These are phyloP conservation scores for Helicorthomorpha holstii DNA, from an alignment of 1,140 invertebrate genomes.

Conservation along the genomic window DNA sequence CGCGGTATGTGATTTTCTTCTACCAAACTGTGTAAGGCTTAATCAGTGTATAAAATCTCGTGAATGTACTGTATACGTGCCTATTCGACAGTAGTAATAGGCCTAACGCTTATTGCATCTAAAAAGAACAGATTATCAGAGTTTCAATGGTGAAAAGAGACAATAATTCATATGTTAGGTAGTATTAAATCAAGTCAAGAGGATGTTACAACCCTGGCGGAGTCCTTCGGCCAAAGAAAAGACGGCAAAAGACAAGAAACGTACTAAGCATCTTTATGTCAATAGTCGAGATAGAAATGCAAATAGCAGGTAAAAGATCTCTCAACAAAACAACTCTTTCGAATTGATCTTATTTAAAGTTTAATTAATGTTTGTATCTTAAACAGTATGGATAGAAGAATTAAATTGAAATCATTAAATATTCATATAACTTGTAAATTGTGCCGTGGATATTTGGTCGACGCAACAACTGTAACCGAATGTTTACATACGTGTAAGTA, in stretches of 20 bases:
- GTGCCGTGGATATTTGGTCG: constrained; percentile 88
- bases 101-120: no score
- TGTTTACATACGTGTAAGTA: constrained; percentile 89
- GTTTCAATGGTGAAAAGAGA: no score
- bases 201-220: neutral
- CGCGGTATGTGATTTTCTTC: no score
- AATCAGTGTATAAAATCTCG: no score
- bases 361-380: neutral
- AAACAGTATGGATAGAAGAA: constrained; percentile 54
- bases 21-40: no score
- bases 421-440: constrained; percentile 88
- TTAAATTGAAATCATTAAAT: constrained; percentile 79
- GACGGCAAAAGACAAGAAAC: neutral
- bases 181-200: no score
- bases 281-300: neutral
- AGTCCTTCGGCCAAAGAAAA: neutral
- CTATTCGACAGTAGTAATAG: no score
- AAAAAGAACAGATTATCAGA: no score
- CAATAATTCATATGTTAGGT: no score
- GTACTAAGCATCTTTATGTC: neutral
- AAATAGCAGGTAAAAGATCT: neutral
- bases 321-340: neutral
- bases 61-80: no score
- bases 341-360: neutral
- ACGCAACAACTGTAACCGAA: constrained; percentile 93